Evolutionary conservation across 2,113 vertebrate species (phyloP), one percentile per base, ranked within the genome.

Genomic region (Serilophus lunatus): DNA sequence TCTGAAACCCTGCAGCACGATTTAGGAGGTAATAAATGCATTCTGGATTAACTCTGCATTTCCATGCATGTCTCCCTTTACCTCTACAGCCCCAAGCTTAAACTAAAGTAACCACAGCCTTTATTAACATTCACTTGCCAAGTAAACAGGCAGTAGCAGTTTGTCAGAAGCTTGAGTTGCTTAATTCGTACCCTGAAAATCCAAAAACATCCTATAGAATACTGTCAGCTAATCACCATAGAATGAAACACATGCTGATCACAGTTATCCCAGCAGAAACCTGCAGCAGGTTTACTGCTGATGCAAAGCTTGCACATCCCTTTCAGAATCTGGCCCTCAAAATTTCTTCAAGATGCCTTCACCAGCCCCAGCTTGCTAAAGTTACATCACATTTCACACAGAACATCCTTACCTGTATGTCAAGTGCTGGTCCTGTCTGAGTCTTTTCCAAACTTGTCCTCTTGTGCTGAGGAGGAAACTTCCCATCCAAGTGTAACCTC

Each of bases 321-420:
- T 7, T 10, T 25, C 83, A 69, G 53, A 60, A 38, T 18, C 78
- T 20, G 4, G 33, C 26, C 51, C 28, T 42, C 25, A 50, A 91
- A 66, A 93, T 31, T 63, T 61, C 68, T 47, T 26, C 38, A 42
- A 31, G 14, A 9, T 1, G 0, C 19, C 56, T 38, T 51, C n/a
- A 19, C 40, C 65, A 20, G 2, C 61, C 70, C 33, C 35, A 29
- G 40, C 29, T 5, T 3, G 3, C 28, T 38, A 47, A 53, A 64
- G 0, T 26, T 29, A 26, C 25, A 54, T 4, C 22, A 3, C 24
- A 1, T 33, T 65, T 82, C 63, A 53, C 49, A 12, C 4, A 5
- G 12, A 26, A 12, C 40, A 17, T 66, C 54, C 88, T 4, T 96
- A 96, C 96, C 96, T 95, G 92, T 25, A 50, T 33, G 57, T 28